These are phyloP conservation scores for Balanococcus diminutus DNA, from an alignment of 2,888 invertebrate genomes.

Conservation along the genomic window DNA sequence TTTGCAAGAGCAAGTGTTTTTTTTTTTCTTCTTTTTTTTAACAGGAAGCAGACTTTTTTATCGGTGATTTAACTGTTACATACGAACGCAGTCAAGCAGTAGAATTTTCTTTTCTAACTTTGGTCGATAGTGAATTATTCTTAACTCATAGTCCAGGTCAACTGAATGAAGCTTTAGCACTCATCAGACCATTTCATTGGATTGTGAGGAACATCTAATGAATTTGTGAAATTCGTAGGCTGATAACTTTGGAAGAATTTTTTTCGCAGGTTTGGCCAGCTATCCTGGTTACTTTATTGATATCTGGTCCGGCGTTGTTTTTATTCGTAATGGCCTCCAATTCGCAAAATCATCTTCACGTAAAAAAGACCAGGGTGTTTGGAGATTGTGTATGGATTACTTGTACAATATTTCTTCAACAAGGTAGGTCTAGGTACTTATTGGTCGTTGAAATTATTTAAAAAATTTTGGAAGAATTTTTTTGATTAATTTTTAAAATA, in stretches of 20 bases:
- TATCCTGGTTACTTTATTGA: conserved; percentile 69
- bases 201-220: conserved; percentile 64
- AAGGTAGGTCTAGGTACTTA: conserved; percentile 47
- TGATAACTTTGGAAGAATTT: neutral
- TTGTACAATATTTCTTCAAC: conserved; percentile 63
- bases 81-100: conserved; percentile 74
- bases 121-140: conserved; percentile 79
- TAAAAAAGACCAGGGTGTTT: conserved; percentile 61
- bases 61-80: conserved; percentile 77
- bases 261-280: conserved; percentile 72
- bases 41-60: conserved; percentile 74
- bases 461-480: no score
- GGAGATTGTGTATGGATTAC: conserved; percentile 77
- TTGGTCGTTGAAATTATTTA: no score
- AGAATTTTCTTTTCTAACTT: conserved; percentile 77
- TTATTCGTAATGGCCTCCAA: conserved; percentile 67
- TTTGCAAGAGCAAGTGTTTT: neutral
- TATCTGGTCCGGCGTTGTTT: conserved; percentile 75
- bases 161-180: conserved; percentile 75
- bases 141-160: conserved; percentile 76
- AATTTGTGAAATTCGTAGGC: neutral
- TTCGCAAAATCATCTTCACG: conserved; percentile 29
- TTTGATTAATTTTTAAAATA: neutral
- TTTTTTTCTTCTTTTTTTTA: conserved; percentile 47
- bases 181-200: conserved; percentile 75